phyloP scores from a whole-genome alignment of 2,888 invertebrate genomes.

The Dicroscelio sp. region DNA sequence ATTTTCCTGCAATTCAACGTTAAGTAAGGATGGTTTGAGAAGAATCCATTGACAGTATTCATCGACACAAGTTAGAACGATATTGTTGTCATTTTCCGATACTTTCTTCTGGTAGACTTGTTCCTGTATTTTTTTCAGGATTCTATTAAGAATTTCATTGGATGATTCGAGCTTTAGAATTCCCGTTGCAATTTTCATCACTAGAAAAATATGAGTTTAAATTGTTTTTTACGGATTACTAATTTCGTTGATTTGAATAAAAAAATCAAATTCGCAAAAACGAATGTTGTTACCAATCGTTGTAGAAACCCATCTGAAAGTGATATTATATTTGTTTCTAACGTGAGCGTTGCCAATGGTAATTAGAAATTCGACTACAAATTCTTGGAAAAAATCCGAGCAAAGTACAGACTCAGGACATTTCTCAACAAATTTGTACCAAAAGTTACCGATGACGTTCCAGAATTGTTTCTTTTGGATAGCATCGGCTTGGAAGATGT shows the following conservation, averaged over 20 bases:
- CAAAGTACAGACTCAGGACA: constrained; percentile 1
- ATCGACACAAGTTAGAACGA: not conserved
- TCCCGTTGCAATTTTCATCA: constrained; percentile 30
- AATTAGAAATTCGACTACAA: not conserved
- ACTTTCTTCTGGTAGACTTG: not conserved
- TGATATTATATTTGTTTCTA: not conserved
- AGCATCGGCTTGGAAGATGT: not conserved
- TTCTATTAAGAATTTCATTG: not conserved
- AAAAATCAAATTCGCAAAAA: too few species aligned
- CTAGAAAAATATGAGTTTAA: not conserved
- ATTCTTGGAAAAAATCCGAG: not conserved
- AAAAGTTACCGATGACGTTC: not conserved
- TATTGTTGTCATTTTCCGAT: not conserved
- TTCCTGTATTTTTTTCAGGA: not conserved
- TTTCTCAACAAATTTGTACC: constrained; percentile 30
- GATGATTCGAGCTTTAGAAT: not conserved
- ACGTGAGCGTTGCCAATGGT: not conserved
- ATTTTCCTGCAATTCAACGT: not conserved
- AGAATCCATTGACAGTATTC: constrained; percentile 41
- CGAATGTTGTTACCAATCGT: not conserved
- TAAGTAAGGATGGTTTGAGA: not conserved
- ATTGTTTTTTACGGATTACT: too few species aligned
- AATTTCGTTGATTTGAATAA: too few species aligned
- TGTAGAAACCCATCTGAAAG: not conserved
- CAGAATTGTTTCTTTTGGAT: not conserved